Conservation (phyloP, 2,113 vertebrate genomes). For the Symphodus melops region DNA sequence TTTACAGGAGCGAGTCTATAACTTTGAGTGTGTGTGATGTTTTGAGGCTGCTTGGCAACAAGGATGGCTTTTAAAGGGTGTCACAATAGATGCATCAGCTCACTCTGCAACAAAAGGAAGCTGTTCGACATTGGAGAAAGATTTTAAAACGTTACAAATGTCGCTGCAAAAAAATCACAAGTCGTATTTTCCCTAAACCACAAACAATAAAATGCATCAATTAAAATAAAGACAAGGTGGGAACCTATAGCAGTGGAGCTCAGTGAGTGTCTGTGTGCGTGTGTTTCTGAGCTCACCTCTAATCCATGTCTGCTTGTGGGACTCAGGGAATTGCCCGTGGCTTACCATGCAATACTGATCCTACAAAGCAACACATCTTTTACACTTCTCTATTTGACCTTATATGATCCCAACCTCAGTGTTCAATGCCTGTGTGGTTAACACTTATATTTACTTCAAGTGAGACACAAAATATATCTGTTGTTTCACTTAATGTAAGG, state of each 20-base stretch:
- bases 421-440: slow-evolving; percentile 21
- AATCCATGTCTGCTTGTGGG: slow-evolving; percentile 63
- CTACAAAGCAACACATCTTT: slow-evolving; percentile 44
- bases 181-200: neutral
- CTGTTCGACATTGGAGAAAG: neutral
- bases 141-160: neutral
- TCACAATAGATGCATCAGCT: neutral
- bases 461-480: neutral
- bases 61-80: slow-evolving; percentile 3
- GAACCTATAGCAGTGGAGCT: neutral
- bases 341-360: slow-evolving; percentile 36
- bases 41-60: slow-evolving; percentile 20
- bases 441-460: neutral
- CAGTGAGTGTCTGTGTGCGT: neutral
- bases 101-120: neutral
- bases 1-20: neutral
- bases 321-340: slow-evolving; percentile 63
- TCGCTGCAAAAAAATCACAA: neutral
- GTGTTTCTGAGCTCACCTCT: slow-evolving; percentile 42
- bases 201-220: slow-evolving; percentile 5
- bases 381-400: slow-evolving; percentile 58
- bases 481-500: neutral
- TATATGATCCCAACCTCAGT: slow-evolving; percentile 48
- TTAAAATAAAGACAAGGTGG: slow-evolving; percentile 6
- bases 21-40: slow-evolving; percentile 10